Base-by-base conservation (phyloP, 2,797 vertebrate genomes). In the Botia kubotai region DNA sequence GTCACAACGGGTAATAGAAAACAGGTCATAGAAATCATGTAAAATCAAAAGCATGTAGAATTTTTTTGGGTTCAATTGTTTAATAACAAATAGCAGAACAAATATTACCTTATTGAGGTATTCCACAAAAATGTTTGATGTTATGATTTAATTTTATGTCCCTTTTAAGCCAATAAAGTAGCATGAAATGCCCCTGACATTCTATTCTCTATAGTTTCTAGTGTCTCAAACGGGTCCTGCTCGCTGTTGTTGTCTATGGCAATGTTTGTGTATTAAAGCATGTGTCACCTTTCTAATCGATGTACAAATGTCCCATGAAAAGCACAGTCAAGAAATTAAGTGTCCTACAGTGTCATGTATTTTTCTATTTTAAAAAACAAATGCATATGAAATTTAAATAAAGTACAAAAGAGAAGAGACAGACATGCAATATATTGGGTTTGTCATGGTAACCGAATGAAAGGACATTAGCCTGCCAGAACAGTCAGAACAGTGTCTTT, bases 261-360 rank as follows among this genome's bases (percentile, higher is more conserved):
- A 83, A 89, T 92, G 88, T 92, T 78, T 82, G 84, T 92, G 89
- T 93, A 90, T 87, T 89, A 90, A 91, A 92, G 94, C 94, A 95
- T 94, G 92, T 90, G 92, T 90, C 88, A 86, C 90, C 83, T 91
- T 91, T 89, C 89, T 80, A 89, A 88, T 90, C 85, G 87, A 91
- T 93, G 89, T 93, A 84, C 86, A 67, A 58, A 58, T n/a, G 36
- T 70, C 60, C 85, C 57, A 87, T 86, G 82, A 92, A 87, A 93
- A 93, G 93, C 92, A 94, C 93, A 94, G 91, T 89, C 83, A 85
- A 87, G 87, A 90, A 92, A 90, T 92, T 88, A 84, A 90, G 90
- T 93, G 75, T 83, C 69, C 43, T 77, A 81, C 86, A 87, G 88
- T 92, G 92, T 94, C 88, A 84, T 90, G 92, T 94, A 93, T 94